phyloP scores from a whole-genome alignment of 2,113 vertebrate species.

The Sardina pilchardus region DNA sequence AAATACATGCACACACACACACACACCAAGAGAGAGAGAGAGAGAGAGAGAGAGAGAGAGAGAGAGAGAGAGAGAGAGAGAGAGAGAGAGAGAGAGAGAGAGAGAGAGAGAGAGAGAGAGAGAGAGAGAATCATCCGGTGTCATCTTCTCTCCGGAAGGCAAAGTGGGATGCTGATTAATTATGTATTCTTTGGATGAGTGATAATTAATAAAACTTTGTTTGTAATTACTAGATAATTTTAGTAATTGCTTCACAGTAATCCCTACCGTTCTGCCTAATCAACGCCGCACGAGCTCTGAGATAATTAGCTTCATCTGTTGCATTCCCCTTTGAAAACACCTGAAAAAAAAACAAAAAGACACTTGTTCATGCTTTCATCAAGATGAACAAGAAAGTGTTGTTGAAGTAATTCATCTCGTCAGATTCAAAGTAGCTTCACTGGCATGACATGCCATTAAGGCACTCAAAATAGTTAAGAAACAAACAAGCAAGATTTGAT shows the following conservation, averaged over 20 bases:
- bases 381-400: not conserved
- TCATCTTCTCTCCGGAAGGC: not conserved
- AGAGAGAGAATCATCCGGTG: not conserved
- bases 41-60: no score
- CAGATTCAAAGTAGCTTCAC: not conserved
- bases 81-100: no score
- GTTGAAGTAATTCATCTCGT: not conserved
- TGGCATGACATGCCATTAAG: not conserved
- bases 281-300: not conserved
- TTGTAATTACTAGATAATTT: not conserved
- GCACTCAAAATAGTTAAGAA: not conserved
- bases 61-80: no score
- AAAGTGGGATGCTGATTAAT: not conserved
- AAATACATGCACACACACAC: no score
- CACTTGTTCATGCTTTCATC: not conserved
- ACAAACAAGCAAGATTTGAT: not conserved
- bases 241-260: not conserved
- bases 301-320: not conserved
- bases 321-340: not conserved
- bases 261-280: not conserved
- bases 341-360: not conserved
- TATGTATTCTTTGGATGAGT: not conserved
- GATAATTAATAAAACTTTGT: constrained; percentile 19
- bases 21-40: no score
- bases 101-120: no score